Percentiles rank a stretch among this genome's conserved stretches.
Conservation (phyloP, 2,888 invertebrate genomes). For the Cephonodes hylas region DNA sequence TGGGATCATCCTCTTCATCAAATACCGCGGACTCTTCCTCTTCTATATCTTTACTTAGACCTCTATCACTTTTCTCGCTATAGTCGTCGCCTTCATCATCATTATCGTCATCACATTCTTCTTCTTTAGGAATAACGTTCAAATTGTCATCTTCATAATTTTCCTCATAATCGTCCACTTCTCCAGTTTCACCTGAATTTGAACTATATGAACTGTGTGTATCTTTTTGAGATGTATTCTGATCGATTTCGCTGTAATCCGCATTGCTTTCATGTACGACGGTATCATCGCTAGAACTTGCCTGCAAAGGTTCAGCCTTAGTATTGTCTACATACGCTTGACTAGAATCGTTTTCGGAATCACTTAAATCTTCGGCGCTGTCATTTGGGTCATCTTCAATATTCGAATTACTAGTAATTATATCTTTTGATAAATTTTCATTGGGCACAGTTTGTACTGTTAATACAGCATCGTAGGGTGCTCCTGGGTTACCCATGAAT, state of each 20-base stretch:
- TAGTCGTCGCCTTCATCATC: slow-evolving; percentile 25
- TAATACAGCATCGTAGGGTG: slow-evolving; percentile 63
- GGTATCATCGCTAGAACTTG: slow-evolving; percentile 52
- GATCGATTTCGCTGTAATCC: slow-evolving; percentile 25
- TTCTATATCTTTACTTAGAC: slow-evolving; percentile 9
- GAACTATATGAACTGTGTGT: slow-evolving; percentile 14
- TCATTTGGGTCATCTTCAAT: slow-evolving; percentile 34
- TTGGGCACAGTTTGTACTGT: slow-evolving; percentile 57
- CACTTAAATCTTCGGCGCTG: slow-evolving; percentile 47
- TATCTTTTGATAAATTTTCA: slow-evolving; percentile 23
- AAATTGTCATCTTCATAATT: slow-evolving; percentile 24
- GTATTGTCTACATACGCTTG: slow-evolving; percentile 26
- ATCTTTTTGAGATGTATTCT: slow-evolving; percentile 22
- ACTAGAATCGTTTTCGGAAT: slow-evolving; percentile 37
- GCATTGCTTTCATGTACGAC: slow-evolving; percentile 37
- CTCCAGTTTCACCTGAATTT: slow-evolving; percentile 19
- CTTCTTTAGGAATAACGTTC: slow-evolving; percentile 29
- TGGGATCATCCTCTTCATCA: slow-evolving; percentile 12
- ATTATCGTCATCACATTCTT: slow-evolving; percentile 28
- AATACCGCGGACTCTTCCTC: slow-evolving; percentile 13
- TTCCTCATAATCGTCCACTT: slow-evolving; percentile 21
- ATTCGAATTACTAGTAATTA: slow-evolving; percentile 22
- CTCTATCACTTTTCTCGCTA: slow-evolving; percentile 20
- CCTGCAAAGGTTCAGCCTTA: slow-evolving; percentile 46
- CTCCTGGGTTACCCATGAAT: slow-evolving; percentile 62